phyloP scores from a whole-genome alignment of 1,140 invertebrate species.

The Hydropsyche tenuis region DNA sequence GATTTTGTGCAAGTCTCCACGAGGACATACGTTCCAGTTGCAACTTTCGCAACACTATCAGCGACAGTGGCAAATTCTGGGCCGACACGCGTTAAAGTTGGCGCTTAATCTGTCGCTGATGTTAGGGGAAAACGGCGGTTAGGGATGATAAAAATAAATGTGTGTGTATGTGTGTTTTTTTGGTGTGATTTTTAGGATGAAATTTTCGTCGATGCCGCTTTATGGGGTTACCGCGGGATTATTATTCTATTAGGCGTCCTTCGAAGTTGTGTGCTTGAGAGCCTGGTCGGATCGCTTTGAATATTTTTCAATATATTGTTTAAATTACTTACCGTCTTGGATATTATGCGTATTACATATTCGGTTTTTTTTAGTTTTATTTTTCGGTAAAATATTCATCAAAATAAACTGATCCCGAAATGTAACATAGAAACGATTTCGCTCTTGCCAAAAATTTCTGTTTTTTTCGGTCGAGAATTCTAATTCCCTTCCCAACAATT shows the following conservation, averaged over 20 bases:
- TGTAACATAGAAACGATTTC: too few species aligned
- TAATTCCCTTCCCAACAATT: too few species aligned
- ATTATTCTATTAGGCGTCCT: constrained; percentile 38
- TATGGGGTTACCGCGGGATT: background rate
- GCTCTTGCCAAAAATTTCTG: too few species aligned
- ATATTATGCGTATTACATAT: too few species aligned
- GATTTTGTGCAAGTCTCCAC: constrained; percentile 1
- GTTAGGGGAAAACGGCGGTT: background rate
- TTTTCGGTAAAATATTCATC: too few species aligned
- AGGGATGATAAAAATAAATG: too few species aligned
- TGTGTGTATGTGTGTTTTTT: too few species aligned
- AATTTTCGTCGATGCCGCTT: too few species aligned
- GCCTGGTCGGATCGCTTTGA: constrained; percentile 34
- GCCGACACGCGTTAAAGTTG: background rate
- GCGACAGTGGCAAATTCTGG: background rate
- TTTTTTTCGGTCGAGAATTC: too few species aligned
- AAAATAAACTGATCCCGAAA: too few species aligned
- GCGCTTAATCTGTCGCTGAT: background rate
- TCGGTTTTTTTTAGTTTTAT: too few species aligned
- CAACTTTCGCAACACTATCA: constrained; percentile 9
- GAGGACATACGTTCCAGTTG: background rate
- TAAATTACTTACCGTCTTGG: constrained; percentile 9
- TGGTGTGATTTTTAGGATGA: too few species aligned
- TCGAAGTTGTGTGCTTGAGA: constrained; percentile 35
- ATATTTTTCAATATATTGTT: constrained; percentile 36